These are phyloP conservation scores for Mechanitis mazaeus DNA, from an alignment of 2,888 invertebrate species.

Conservation along the genomic window DNA sequence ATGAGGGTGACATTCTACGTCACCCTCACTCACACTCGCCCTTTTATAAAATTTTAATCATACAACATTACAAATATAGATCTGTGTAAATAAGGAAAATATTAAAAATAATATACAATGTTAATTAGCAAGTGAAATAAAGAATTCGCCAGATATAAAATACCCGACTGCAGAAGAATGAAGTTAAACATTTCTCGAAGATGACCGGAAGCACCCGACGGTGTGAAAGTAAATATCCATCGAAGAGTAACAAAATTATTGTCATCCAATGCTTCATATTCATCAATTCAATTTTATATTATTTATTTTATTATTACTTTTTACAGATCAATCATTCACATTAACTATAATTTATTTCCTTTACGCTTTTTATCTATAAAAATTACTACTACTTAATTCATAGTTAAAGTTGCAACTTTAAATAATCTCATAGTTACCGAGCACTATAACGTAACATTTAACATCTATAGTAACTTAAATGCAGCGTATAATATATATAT, in stretches of 20 bases:
- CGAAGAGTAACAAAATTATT: constrained; percentile 72
- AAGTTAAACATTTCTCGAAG: neutral
- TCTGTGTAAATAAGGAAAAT: neutral
- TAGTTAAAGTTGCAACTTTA: constrained; percentile 37
- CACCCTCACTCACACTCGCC: constrained; percentile 9
- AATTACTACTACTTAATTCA: constrained; percentile 50
- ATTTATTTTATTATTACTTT: constrained; percentile 61
- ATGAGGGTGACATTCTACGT: constrained; percentile 19
- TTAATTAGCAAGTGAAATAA: neutral
- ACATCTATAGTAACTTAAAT: constrained; percentile 30
- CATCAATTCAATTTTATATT: constrained; percentile 55
- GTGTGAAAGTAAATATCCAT: constrained; percentile 45
- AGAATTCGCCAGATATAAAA: neutral
- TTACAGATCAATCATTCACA: constrained; percentile 56
- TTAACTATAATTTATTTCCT: constrained; percentile 37
- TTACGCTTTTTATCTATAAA: constrained; percentile 50
- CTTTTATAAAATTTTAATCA: constrained; percentile 13
- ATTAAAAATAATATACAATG: neutral
- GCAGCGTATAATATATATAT: constrained; percentile 14
- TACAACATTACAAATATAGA: constrained; percentile 12
- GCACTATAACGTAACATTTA: constrained; percentile 32
- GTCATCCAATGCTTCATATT: constrained; percentile 74
- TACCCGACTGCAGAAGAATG: neutral
- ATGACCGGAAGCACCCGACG: constrained; percentile 32
- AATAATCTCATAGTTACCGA: constrained; percentile 48